Evolutionary conservation across 1,140 invertebrate genomes (phyloP), one percentile per base, ranked within the genome.

Genomic region (Brachionus sp.): DNA sequence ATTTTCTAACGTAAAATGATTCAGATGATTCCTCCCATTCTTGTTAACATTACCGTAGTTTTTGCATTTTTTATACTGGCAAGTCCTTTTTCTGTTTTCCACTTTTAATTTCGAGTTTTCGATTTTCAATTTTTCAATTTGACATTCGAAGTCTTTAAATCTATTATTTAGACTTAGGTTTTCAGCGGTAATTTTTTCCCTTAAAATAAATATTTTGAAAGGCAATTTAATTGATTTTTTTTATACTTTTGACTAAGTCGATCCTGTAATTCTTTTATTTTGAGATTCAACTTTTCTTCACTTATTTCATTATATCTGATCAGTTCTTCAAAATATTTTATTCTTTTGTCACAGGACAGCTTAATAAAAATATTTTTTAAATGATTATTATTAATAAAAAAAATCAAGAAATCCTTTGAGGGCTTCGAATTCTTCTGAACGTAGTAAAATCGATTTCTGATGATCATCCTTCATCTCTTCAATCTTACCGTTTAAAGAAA

Each of bases 1-100:
- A 64, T 64, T 64, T 64, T 64, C 57, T 9, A 64, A 12, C 12
- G 57, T 64, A 64, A 25, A 64, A 64, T 64, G 57, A 64, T 64
- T 64, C 25, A 9, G 16, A 64, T 64, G 57, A 64, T 64, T 64
- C 25, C 5, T 64, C 25, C 57, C 57, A 25, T 64, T 64, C 25
- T 64, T 64, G 57, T 64, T 64, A 23, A 64, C 25, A 23, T 64
- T 64, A 25, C 57, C 57, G 6, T 6, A 10, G 16, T 64, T 64
- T 64, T 64, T 64, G 10, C 57, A 64, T 64, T 64, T 25, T 25
- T 25, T 25, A 64, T 64, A 64, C 16, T 64, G 57, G 25, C 57
- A 64, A 64, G 57, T 25, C 12, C 57, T 64, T 29, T 64, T 29
- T 23, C 9, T 64, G 6, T 23, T 29, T 64, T 25, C 5, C 6